phyloP scores from a whole-genome alignment of 1,140 invertebrate genomes.

The Diorhabda sublineata region DNA sequence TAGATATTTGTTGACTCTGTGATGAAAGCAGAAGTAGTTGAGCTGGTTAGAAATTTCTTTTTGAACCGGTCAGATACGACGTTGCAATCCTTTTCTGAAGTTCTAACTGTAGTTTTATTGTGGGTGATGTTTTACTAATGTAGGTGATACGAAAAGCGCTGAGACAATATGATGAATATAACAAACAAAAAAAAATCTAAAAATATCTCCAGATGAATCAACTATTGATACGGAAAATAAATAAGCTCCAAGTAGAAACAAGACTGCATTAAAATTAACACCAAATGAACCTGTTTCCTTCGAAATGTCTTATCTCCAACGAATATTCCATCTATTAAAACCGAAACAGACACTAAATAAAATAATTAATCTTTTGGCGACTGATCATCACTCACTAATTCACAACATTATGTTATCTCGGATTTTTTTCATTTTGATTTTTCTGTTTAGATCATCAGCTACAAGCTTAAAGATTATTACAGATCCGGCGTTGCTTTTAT shows the following conservation, averaged over 20 bases:
- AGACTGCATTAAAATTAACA: conserved; percentile 12
- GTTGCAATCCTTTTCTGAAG: too few species aligned
- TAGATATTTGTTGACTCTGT: too few species aligned
- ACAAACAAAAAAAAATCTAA: too few species aligned
- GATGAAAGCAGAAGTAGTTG: too few species aligned
- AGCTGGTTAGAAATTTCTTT: too few species aligned
- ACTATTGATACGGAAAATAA: background rate
- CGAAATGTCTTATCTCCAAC: conserved; percentile 5
- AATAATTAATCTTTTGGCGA: conserved; percentile 11
- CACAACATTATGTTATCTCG: background rate
- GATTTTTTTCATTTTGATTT: background rate
- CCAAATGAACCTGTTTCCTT: conserved; percentile 9
- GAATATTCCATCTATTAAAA: background rate
- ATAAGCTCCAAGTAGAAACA: conserved; percentile 5
- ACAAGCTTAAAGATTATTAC: too few species aligned
- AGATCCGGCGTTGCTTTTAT: too few species aligned
- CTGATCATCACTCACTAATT: conserved; percentile 10
- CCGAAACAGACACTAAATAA: background rate
- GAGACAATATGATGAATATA: too few species aligned
- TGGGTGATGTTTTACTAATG: too few species aligned
- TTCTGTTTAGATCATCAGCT: background rate
- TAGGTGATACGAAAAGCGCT: too few species aligned
- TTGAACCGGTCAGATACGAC: too few species aligned
- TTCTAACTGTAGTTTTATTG: too few species aligned
- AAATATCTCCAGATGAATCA: background rate